Conservation (phyloP, 2,113 vertebrate species). For the Neomonachus schauinslandi region DNA sequence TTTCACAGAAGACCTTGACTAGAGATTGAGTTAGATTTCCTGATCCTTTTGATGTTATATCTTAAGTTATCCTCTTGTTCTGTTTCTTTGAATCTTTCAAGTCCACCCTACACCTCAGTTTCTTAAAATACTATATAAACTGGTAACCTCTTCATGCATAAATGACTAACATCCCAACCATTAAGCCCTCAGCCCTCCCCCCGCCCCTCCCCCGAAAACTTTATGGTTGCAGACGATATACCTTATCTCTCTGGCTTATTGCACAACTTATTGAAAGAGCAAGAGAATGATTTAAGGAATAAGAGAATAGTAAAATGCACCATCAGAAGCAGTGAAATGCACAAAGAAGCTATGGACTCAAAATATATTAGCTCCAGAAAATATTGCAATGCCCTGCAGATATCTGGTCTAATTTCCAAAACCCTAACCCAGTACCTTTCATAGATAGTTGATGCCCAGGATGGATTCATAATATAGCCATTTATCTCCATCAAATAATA, state of each 20-base stretch:
- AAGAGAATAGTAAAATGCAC: too few relatives aligned
- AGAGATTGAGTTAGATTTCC: slow-evolving; percentile 33
- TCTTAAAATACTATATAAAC: slow-evolving; percentile 27
- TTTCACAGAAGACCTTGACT: neutral
- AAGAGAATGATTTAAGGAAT: neutral
- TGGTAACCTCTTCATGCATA: neutral
- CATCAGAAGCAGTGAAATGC: too few relatives aligned
- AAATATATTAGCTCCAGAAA: slow-evolving; percentile 21
- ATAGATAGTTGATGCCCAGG: neutral
- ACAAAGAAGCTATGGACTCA: neutral
- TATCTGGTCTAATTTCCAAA: neutral
- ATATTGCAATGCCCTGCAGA: neutral
- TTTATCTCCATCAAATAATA: slow-evolving; percentile 45
- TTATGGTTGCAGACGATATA: neutral
- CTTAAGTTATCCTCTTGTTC: neutral
- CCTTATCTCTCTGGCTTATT: neutral
- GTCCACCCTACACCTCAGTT: neutral
- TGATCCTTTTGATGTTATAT: neutral
- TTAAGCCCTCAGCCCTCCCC: neutral
- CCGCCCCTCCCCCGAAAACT: neutral
- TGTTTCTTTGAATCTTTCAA: slow-evolving; percentile 23
- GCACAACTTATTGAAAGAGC: neutral
- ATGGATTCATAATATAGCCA: neutral
- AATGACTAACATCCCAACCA: neutral
- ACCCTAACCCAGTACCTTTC: neutral